These are phyloP conservation scores for Aulostomus chinensis DNA, from an alignment of 2,797 vertebrate genomes.

Conservation along the genomic window DNA sequence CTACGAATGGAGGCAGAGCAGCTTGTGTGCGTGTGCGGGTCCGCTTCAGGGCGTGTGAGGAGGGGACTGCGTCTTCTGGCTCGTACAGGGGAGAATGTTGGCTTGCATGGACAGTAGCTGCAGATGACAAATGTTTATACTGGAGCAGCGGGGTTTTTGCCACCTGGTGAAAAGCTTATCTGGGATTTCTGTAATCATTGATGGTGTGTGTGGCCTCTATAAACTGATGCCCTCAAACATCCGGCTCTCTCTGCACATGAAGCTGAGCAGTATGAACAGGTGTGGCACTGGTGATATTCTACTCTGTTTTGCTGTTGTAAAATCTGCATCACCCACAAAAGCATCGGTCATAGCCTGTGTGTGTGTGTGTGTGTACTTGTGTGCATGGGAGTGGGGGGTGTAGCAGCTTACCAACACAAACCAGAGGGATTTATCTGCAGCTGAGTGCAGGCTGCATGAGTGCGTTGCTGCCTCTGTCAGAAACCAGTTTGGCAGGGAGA, in stretches of 20 bases:
- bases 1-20: constrained; percentile 35
- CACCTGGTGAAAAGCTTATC: constrained; percentile 8
- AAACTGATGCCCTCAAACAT: constrained; percentile 15
- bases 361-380: neutral
- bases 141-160: no score
- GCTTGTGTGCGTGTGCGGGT: constrained; percentile 25
- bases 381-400: neutral
- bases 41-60: constrained; percentile 39
- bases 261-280: constrained; percentile 24
- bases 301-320: neutral
- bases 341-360: neutral
- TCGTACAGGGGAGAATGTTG: neutral
- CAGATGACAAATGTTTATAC: neutral
- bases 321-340: constrained; percentile 21
- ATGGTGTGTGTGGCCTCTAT: no score
- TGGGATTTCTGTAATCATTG: constrained; percentile 19
- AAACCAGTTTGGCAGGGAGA: constrained; percentile 47
- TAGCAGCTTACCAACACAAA: constrained; percentile 20
- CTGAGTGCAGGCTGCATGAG: constrained; percentile 42
- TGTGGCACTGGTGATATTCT: constrained; percentile 45
- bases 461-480: constrained; percentile 31
- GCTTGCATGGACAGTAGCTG: constrained; percentile 4
- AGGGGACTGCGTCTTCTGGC: constrained; percentile 21
- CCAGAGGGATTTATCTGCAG: constrained; percentile 36
- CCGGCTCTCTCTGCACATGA: neutral